Percentiles rank a stretch among this genome's conserved stretches.
phyloP scores from a whole-genome alignment of 2,888 invertebrate species.

The Cephus sareptanus region DNA sequence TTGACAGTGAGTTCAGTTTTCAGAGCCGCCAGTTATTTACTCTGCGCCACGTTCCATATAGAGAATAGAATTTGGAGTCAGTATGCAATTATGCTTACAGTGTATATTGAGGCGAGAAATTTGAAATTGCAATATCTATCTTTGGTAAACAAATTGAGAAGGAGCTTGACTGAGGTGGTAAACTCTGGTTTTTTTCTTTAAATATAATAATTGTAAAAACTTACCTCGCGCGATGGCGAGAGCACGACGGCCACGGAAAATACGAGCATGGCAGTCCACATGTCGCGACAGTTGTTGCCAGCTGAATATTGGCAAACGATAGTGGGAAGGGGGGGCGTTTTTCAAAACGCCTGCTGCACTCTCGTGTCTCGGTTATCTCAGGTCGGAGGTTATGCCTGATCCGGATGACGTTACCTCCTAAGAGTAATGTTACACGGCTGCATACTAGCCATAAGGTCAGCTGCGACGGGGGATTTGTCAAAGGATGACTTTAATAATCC shows the following conservation, averaged over 20 bases:
- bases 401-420: not conserved
- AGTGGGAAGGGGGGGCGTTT: not conserved
- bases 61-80: not conserved
- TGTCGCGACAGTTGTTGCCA: slow-evolving; percentile 40
- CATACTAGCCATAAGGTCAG: not conserved
- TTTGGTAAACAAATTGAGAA: too few relatives aligned
- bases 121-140: not conserved
- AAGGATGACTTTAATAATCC: not conserved
- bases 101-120: not conserved
- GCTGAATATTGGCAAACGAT: not conserved
- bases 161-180: not conserved
- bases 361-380: not conserved
- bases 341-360: not conserved
- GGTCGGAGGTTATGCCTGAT: not conserved
- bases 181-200: not conserved
- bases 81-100: too few relatives aligned
- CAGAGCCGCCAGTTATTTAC: not conserved
- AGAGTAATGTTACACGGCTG: not conserved
- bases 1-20: slow-evolving; percentile 5
- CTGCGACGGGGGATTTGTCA: not conserved
- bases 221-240: slow-evolving; percentile 56
- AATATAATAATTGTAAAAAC: slow-evolving; percentile 22
- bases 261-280: slow-evolving; percentile 63
- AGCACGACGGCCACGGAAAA: slow-evolving; percentile 60
- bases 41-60: not conserved